These are phyloP conservation scores for Papilio elwesi DNA, from an alignment of 2,888 invertebrate genomes.

Conservation along the genomic window DNA sequence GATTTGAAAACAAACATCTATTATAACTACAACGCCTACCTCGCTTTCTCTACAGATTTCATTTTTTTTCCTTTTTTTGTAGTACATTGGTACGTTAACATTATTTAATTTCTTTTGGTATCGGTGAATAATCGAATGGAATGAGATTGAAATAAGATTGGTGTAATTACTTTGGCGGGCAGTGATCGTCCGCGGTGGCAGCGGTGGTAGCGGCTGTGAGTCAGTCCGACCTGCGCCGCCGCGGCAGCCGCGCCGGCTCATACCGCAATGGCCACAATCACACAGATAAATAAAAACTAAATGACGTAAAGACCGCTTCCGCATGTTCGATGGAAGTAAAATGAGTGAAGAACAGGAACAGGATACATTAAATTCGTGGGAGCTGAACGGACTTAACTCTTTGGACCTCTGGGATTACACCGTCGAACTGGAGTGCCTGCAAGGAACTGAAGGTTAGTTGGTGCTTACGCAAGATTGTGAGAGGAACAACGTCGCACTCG, in stretches of 20 bases:
- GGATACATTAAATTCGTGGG: slow-evolving; percentile 80
- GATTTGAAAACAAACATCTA: background rate
- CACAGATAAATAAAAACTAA: slow-evolving; percentile 54
- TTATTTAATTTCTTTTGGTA: slow-evolving; percentile 71
- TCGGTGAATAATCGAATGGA: slow-evolving; percentile 71
- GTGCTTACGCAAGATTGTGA: slow-evolving; percentile 67
- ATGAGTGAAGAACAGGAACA: slow-evolving; percentile 79
- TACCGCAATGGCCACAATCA: slow-evolving; percentile 60
- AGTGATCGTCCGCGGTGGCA: slow-evolving; percentile 49
- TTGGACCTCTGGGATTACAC: slow-evolving; percentile 94
- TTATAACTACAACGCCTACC: background rate
- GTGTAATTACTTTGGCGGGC: slow-evolving; percentile 52
- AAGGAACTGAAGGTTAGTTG: slow-evolving; percentile 89
- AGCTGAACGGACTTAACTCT: slow-evolving; percentile 86
- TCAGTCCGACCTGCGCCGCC: slow-evolving; percentile 61
- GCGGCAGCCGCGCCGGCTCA: slow-evolving; percentile 58
- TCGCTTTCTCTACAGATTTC: slow-evolving; percentile 64
- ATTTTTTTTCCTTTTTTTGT: slow-evolving; percentile 60
- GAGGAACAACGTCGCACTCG: slow-evolving; percentile 55
- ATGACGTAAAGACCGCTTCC: slow-evolving; percentile 52
- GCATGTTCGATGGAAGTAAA: slow-evolving; percentile 55
- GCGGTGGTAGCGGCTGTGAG: slow-evolving; percentile 42
- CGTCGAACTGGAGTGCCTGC: slow-evolving; percentile 91
- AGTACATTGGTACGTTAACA: slow-evolving; percentile 59
- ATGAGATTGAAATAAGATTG: slow-evolving; percentile 76